phyloP scores from a whole-genome alignment of 2,113 vertebrate genomes.

The Paramisgurnus dabryanus region DNA sequence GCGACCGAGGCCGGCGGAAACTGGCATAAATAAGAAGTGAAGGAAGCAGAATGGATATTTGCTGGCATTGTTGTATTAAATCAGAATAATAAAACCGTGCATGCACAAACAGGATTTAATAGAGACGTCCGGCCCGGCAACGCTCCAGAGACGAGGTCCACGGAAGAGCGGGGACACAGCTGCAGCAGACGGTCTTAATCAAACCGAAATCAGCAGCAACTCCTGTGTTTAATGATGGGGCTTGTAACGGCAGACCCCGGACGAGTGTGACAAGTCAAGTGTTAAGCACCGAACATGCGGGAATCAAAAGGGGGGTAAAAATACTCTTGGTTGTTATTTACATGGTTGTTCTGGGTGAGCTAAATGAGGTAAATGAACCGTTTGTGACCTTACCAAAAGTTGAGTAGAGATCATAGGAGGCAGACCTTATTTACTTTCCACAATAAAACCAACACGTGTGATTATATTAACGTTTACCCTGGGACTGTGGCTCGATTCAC shows the following conservation, averaged over 20 bases:
- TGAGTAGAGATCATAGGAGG: neutral
- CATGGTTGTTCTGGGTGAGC: neutral
- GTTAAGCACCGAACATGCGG: constrained; percentile 54
- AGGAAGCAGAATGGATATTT: constrained; percentile 68
- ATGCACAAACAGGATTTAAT: constrained; percentile 70
- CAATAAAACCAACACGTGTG: neutral
- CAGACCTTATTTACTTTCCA: neutral
- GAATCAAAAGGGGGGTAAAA: constrained; percentile 25
- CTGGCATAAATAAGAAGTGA: constrained; percentile 69
- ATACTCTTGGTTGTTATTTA: constrained; percentile 1
- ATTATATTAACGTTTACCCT: neutral
- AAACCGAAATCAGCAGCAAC: constrained; percentile 45
- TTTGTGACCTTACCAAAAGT: neutral
- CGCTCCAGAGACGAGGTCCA: constrained; percentile 34
- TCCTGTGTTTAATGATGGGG: constrained; percentile 40
- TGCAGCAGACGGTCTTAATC: constrained; percentile 52
- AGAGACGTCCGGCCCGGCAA: constrained; percentile 61
- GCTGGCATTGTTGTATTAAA: constrained; percentile 71
- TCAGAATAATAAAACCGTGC: constrained; percentile 73
- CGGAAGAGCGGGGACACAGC: constrained; percentile 49
- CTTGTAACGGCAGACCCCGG: constrained; percentile 47
- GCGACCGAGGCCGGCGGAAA: constrained; percentile 28
- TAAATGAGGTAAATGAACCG: neutral
- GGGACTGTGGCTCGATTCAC: too few relatives aligned
- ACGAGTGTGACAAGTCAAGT: constrained; percentile 35